phyloP scores from a whole-genome alignment of 92 coral and sea anemone species.

The Hydrozoanthus gracilis region DNA sequence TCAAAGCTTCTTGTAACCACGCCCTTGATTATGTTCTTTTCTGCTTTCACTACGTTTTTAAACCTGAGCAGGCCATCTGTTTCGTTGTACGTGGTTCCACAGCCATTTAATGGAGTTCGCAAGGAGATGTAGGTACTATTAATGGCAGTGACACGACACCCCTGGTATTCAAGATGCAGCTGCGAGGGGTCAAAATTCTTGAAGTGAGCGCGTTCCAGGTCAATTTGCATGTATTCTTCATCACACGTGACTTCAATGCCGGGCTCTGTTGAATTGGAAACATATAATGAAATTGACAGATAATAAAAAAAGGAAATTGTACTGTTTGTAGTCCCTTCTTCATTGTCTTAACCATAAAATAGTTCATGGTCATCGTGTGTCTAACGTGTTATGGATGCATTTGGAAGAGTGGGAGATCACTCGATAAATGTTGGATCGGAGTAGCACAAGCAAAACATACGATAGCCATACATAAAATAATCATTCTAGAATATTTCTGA shows the following conservation, averaged over 20 bases:
- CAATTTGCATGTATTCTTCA: slow-evolving; percentile 55
- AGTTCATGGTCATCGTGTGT: too few relatives aligned
- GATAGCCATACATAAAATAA: too few relatives aligned
- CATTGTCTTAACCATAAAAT: too few relatives aligned
- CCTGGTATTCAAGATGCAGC: slow-evolving; percentile 45
- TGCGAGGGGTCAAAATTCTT: slow-evolving; percentile 43
- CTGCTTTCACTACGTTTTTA: slow-evolving; percentile 50
- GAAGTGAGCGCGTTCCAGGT: slow-evolving; percentile 40
- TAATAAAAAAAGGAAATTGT: background rate
- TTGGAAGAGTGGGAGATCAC: too few relatives aligned
- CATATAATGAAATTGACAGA: background rate
- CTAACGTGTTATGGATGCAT: too few relatives aligned
- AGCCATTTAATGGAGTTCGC: slow-evolving; percentile 50
- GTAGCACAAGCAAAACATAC: too few relatives aligned
- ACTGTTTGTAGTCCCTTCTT: too few relatives aligned
- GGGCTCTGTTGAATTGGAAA: slow-evolving; percentile 23
- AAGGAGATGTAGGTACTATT: slow-evolving; percentile 47
- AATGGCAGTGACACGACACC: slow-evolving; percentile 26
- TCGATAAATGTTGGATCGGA: too few relatives aligned
- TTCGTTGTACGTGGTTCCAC: slow-evolving; percentile 59
- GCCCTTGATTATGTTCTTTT: background rate
- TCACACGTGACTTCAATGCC: slow-evolving; percentile 51
- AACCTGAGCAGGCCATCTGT: slow-evolving; percentile 36
- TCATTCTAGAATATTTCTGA: too few relatives aligned
- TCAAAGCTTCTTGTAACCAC: slow-evolving; percentile 44